Evolutionary conservation across 2,113 vertebrate genomes (phyloP), one percentile per base, ranked within the genome.

Genomic region (Oriolus oriolus): DNA sequence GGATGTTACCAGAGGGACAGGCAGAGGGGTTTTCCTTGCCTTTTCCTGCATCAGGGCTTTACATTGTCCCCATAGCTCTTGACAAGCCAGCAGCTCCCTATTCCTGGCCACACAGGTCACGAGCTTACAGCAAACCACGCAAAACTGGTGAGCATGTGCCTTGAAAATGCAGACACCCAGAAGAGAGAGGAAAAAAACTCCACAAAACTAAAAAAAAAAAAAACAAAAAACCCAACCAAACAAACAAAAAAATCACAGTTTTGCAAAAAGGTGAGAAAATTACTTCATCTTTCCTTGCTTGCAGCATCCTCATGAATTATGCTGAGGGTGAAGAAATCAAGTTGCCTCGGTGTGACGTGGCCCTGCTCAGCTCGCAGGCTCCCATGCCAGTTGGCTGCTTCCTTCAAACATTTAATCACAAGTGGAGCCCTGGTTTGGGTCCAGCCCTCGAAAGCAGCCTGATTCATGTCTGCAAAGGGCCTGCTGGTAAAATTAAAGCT

Each of bases 381-480:
- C 76, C 90, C 37, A 33, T 87, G 95, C 94, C 95, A 92, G 83
- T 86, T 96, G 85, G 93, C 93, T 93, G 73, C 87, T 79, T 31
- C 16, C 6, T 68, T 70, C 69, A 78, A 95, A 65, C 87, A 53
- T 87, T 96, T 85, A 89, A 95, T 91, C 92, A 89, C 86, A 60
- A 90, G 88, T 41, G 86, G 71, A 95, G 81, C 78, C 81, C 92
- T 95, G 90, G 86, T 88, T 86, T 87, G 89, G 77, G 78, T 91
- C 94, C 95, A 96, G 96, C 77, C 91, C 92, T 96, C 71, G 74
- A 95, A 95, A 95, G 95, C 96, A 95, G 93, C 86, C 70, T 92
- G 96, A 92, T 93, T 95, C 87, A 92, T 79, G 89, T 81, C 94
- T 92, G 92, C 66, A 47, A 21, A 89, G 83, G 64, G 79, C 89